Conservation (phyloP, 2,888 invertebrate genomes). For the Napeogenes sylphis region DNA sequence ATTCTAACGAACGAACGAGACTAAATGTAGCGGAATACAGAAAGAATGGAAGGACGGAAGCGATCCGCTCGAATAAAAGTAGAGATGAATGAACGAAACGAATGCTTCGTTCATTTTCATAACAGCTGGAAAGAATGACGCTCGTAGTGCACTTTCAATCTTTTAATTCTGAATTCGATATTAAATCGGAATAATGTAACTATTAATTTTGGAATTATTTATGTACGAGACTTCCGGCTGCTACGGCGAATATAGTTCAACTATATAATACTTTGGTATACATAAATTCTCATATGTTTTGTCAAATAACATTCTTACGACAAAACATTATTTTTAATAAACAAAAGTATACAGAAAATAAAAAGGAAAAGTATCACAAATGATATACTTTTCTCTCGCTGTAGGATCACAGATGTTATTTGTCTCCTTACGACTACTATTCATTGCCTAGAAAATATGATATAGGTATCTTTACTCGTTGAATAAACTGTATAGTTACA, state of each 20-base stretch:
- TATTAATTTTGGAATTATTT: background rate
- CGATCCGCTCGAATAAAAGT: constrained; percentile 18
- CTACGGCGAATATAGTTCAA: too few species aligned
- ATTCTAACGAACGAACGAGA: background rate
- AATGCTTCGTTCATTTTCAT: constrained; percentile 18
- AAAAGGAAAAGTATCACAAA: too few species aligned
- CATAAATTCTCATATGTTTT: too few species aligned
- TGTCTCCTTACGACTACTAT: background rate
- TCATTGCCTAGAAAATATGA: background rate
- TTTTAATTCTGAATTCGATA: background rate
- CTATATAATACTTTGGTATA: too few species aligned
- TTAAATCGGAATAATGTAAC: background rate
- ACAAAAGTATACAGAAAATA: too few species aligned
- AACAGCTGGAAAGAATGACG: constrained; percentile 9
- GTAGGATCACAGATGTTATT: background rate
- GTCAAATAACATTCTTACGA: too few species aligned
- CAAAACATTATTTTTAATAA: too few species aligned
- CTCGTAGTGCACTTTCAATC: constrained; percentile 2
- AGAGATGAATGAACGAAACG: constrained; percentile 19
- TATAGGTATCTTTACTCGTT: background rate
- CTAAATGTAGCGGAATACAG: constrained; percentile 12
- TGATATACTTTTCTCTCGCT: too few species aligned
- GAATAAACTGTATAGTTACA: background rate
- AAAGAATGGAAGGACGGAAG: constrained; percentile 13
- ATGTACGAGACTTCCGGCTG: too few species aligned